Evolutionary conservation across 1,140 invertebrate genomes (phyloP).

Genomic region (Cotesia vestalis): DNA sequence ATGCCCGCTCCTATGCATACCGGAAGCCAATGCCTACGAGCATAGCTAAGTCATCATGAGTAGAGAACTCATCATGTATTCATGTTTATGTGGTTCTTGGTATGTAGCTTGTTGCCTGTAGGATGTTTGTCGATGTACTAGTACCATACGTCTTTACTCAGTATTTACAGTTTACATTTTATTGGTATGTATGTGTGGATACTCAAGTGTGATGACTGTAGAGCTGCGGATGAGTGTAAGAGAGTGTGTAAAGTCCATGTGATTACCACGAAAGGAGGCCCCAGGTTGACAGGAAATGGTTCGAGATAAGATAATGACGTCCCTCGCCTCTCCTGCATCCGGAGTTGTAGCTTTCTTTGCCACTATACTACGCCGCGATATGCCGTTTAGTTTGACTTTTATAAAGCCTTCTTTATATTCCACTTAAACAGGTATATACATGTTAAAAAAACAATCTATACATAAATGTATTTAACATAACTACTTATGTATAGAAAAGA

Average conservation of each 20-base stretch:
- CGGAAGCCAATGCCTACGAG: conserved; percentile 37
- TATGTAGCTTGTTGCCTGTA: too few species aligned
- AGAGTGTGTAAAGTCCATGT: conserved; percentile 20
- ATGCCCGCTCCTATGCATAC: conserved; percentile 21
- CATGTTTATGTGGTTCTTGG: conserved; percentile 12
- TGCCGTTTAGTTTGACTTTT: conserved; percentile 29
- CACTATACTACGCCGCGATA: neutral
- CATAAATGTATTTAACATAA: neutral
- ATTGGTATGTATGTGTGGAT: neutral
- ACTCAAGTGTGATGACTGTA: neutral
- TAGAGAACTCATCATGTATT: neutral
- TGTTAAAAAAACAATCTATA: neutral
- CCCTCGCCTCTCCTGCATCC: conserved; percentile 44
- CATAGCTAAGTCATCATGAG: neutral
- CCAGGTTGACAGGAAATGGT: conserved; percentile 59
- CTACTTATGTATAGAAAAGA: neutral
- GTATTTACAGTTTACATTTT: too few species aligned
- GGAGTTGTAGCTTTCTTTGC: conserved; percentile 37
- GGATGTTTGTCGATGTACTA: too few species aligned
- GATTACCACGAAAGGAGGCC: conserved; percentile 45
- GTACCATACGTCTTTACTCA: too few species aligned
- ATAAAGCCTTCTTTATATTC: conserved; percentile 39
- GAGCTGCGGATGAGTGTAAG: neutral
- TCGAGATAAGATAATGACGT: conserved; percentile 58
- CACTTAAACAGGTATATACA: conserved; percentile 39